phyloP scores from a whole-genome alignment of 37 sponge, comb jelly and placozoan genomes.

The Halisarca cf. caerulea region DNA sequence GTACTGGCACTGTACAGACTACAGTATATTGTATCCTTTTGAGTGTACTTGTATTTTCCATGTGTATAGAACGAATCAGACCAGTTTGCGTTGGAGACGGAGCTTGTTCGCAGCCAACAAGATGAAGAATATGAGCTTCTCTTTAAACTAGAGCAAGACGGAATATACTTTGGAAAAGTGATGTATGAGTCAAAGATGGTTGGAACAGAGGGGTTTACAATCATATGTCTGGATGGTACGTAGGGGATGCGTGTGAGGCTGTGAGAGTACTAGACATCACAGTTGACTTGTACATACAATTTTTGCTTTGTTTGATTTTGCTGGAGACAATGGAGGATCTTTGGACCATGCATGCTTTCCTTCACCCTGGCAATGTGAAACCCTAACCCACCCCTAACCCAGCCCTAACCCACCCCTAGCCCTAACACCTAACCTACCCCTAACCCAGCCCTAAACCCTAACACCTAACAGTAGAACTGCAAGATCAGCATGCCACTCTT shows the following conservation, averaged over 20 bases:
- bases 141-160: conserved; percentile 64
- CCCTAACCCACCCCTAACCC: no score
- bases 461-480: no score
- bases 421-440: no score
- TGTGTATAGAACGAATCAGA: conserved; percentile 26
- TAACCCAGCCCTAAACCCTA: no score
- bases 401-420: no score
- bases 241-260: background rate
- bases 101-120: conserved; percentile 45
- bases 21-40: background rate
- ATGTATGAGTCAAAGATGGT: conserved; percentile 42
- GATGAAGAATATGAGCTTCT: conserved; percentile 38
- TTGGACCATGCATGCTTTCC: no score
- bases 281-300: no score
- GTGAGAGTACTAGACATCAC: background rate
- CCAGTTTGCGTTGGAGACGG: conserved; percentile 49
- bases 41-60: background rate
- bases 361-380: no score
- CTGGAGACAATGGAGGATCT: no score
- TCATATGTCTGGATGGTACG: conserved; percentile 45
- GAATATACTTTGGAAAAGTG: conserved; percentile 59
- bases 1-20: background rate
- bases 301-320: no score
- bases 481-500: no score
- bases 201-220: conserved; percentile 30